Evolutionary conservation across 2,888 invertebrate genomes (phyloP).

Genomic region (Aethes cnicana): DNA sequence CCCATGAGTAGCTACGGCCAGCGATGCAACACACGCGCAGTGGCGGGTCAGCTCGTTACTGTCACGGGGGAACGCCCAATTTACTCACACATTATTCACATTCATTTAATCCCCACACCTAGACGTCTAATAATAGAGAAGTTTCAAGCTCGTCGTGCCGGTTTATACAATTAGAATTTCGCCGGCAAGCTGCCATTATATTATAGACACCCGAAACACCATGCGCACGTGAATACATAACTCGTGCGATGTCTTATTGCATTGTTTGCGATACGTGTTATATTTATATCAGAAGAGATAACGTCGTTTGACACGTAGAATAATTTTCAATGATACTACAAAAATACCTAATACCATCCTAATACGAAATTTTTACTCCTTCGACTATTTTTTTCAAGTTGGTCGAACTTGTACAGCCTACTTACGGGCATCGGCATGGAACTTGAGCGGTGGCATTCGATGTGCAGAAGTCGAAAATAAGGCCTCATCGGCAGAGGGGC

Average conservation of each 20-base stretch:
- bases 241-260: slow-evolving; percentile 1
- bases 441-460: too few species aligned
- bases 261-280: slow-evolving; percentile 14
- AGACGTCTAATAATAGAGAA: slow-evolving; percentile 19
- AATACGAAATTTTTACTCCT: too few species aligned
- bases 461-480: too few species aligned
- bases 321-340: too few species aligned
- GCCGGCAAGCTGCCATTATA: slow-evolving; percentile 6
- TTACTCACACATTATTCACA: slow-evolving; percentile 26
- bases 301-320: not conserved
- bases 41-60: slow-evolving; percentile 1
- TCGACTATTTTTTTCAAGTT: too few species aligned
- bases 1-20: too few species aligned
- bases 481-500: too few species aligned
- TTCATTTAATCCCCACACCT: slow-evolving; percentile 20
- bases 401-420: too few species aligned
- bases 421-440: too few species aligned
- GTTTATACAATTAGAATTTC: slow-evolving; percentile 6
- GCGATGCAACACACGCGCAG: not conserved
- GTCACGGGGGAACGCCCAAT: slow-evolving; percentile 20
- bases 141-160: slow-evolving; percentile 7
- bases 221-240: slow-evolving; percentile 11
- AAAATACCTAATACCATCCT: too few species aligned
- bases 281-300: slow-evolving; percentile 16
- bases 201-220: not conserved